Conservation (phyloP, 2,888 invertebrate genomes). For the Drosophila anceps region DNA sequence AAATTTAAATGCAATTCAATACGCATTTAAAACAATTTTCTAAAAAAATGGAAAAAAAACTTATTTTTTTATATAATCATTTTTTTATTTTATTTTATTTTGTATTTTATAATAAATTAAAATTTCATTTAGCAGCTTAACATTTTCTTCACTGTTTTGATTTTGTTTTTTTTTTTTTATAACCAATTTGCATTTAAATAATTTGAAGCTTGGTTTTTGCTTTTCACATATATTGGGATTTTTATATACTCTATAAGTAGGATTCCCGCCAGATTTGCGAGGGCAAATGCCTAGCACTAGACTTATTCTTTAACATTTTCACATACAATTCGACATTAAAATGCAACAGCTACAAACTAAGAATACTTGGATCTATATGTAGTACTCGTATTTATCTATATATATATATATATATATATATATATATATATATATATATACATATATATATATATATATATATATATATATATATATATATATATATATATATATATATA, state of each 20-base stretch:
- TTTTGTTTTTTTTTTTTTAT: slow-evolving; percentile 4
- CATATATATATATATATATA: background rate
- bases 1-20: background rate
- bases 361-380: slow-evolving; percentile 68
- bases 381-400: slow-evolving; percentile 37
- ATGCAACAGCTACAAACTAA: slow-evolving; percentile 76
- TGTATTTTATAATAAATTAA: slow-evolving; percentile 74
- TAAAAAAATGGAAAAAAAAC: background rate
- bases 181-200: slow-evolving; percentile 54
- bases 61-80: slow-evolving; percentile 7
- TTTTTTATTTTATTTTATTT: slow-evolving; percentile 43
- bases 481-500: background rate
- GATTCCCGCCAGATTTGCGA: background rate
- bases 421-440: slow-evolving; percentile 38
- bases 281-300: background rate
- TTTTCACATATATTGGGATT: slow-evolving; percentile 3
- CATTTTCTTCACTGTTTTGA: slow-evolving; percentile 46
- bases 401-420: slow-evolving; percentile 33
- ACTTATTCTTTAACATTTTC: slow-evolving; percentile 16
- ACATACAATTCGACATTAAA: slow-evolving; percentile 57
- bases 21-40: background rate
- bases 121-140: slow-evolving; percentile 65
- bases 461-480: slow-evolving; percentile 39
- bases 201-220: slow-evolving; percentile 42
- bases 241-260: slow-evolving; percentile 9